A percentile compares a stretch with the other conserved stretches of the same genome.
Conservation (phyloP, 2,113 vertebrate species). For the Ranitomeya imitator region DNA sequence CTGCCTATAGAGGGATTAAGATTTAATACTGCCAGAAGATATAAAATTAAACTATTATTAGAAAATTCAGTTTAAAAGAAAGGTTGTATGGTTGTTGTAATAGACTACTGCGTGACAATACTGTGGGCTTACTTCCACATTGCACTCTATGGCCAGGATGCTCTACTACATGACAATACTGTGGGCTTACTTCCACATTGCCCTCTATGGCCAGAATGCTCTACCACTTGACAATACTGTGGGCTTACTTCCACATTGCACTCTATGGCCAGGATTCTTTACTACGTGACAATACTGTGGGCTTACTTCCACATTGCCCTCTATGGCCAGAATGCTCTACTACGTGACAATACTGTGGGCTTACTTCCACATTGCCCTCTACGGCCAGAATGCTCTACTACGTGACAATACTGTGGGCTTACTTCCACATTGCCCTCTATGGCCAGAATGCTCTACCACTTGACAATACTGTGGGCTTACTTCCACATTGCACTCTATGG, state of each 20-base stretch:
- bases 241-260: no score
- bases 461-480: no score
- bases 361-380: background rate
- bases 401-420: no score
- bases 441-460: background rate
- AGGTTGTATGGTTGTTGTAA: background rate
- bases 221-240: background rate
- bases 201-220: background rate
- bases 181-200: no score
- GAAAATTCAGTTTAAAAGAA: background rate
- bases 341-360: no score
- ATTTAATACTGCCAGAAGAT: background rate
- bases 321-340: background rate
- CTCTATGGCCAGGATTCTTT: background rate
- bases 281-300: no score
- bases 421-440: background rate
- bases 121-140: no score
- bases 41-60: no score
- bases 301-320: background rate
- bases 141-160: background rate
- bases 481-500: background rate
- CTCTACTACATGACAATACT: background rate
- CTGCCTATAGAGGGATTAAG: background rate
- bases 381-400: background rate
- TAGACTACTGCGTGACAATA: background rate